These are phyloP conservation scores for Chelon auratus DNA, from an alignment of 2,797 vertebrate genomes.

Conservation along the genomic window DNA sequence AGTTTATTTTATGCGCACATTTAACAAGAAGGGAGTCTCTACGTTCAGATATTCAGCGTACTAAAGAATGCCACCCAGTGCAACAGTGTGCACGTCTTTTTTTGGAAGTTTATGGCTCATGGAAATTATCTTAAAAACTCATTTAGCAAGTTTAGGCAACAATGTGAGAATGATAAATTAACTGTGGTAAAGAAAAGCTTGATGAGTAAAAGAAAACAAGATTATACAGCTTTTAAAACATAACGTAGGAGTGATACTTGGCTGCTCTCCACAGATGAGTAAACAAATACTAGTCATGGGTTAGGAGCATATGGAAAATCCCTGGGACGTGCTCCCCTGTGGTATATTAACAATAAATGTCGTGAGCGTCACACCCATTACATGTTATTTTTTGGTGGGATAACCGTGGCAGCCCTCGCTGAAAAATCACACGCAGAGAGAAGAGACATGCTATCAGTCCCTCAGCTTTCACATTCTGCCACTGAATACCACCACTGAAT, in stretches of 20 bases:
- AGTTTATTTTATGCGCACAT: too few species aligned
- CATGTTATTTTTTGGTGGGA: constrained; percentile 56
- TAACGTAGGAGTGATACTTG: neutral
- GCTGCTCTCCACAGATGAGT: constrained; percentile 14
- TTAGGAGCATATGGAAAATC: constrained; percentile 36
- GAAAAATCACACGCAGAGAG: constrained; percentile 11
- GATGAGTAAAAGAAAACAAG: neutral
- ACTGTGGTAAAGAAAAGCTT: neutral
- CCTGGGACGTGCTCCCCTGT: neutral
- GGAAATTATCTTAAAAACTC: neutral
- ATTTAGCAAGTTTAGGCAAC: neutral
- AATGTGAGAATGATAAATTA: neutral
- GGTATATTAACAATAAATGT: constrained; percentile 37
- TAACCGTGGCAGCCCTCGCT: constrained; percentile 4
- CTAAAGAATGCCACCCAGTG: too few species aligned
- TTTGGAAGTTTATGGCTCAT: neutral
- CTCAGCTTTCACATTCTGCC: constrained; percentile 45
- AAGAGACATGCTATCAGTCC: constrained; percentile 31
- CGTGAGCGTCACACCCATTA: constrained; percentile 18
- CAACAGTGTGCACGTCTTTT: neutral
- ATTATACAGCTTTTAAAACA: neutral
- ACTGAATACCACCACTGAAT: constrained; percentile 62
- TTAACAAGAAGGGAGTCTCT: neutral
- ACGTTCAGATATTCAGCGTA: neutral
- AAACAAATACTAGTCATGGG: constrained; percentile 27